Conservation (phyloP, 2,888 invertebrate species). For the Xestia sexstrigata region DNA sequence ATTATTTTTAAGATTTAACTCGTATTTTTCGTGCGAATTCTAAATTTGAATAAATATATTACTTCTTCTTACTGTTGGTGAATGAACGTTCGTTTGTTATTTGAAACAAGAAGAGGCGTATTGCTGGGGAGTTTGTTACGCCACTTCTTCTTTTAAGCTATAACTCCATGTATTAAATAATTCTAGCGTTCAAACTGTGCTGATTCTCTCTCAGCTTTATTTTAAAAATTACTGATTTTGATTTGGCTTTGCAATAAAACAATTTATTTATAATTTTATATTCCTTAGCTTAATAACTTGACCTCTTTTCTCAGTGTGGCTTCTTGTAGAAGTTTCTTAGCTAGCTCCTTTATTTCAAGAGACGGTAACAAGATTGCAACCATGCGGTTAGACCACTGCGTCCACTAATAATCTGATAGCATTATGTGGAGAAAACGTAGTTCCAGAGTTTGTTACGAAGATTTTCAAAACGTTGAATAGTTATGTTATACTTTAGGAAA, state of each 20-base stretch:
- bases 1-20: too few relatives aligned
- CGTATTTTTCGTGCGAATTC: too few relatives aligned
- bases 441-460: background rate
- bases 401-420: slow-evolving; percentile 22
- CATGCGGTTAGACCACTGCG: slow-evolving; percentile 16
- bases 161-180: background rate
- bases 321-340: slow-evolving; percentile 23
- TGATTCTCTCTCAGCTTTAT: background rate
- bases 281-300: background rate
- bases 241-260: background rate
- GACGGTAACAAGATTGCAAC: slow-evolving; percentile 28
- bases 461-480: background rate
- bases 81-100: too few relatives aligned
- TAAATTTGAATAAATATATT: too few relatives aligned
- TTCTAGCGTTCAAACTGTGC: background rate
- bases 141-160: background rate
- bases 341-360: slow-evolving; percentile 3
- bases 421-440: slow-evolving; percentile 15
- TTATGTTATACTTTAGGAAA: background rate
- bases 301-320: background rate
- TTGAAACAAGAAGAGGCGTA: too few relatives aligned
- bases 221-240: background rate
- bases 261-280: background rate
- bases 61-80: too few relatives aligned
- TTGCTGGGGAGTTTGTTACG: background rate